Evolutionary conservation across 1,140 invertebrate genomes (phyloP).

Genomic region (Apis laboriosa): DNA sequence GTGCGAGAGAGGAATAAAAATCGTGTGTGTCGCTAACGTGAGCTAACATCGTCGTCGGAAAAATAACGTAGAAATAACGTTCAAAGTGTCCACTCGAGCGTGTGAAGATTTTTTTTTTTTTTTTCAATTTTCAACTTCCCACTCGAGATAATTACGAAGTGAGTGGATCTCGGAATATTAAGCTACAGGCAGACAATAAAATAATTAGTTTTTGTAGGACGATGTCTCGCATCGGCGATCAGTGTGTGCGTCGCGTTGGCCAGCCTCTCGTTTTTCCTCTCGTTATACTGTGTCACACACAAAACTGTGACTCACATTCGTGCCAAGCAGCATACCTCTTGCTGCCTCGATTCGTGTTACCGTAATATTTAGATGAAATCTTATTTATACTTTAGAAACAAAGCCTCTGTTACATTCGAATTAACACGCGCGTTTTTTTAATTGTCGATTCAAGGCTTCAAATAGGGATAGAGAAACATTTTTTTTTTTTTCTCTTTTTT

Average conservation of each 20-base stretch:
- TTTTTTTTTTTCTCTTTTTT: not conserved
- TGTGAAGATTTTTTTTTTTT: slow-evolving; percentile 19
- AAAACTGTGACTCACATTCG: slow-evolving; percentile 29
- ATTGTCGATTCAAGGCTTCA: slow-evolving; percentile 1
- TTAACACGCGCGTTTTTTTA: slow-evolving; percentile 8
- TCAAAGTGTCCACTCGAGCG: slow-evolving; percentile 3
- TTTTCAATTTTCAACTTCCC: not conserved
- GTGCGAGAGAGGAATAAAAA: not conserved
- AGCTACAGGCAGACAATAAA: not conserved
- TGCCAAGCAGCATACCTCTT: not conserved
- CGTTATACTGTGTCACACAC: slow-evolving; percentile 25
- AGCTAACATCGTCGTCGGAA: not conserved
- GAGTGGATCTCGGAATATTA: slow-evolving; percentile 14
- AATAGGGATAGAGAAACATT: not conserved
- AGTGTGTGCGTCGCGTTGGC: slow-evolving; percentile 14
- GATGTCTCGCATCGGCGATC: slow-evolving; percentile 54
- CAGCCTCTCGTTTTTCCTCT: slow-evolving; percentile 37
- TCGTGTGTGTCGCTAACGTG: not conserved
- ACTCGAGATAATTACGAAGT: not conserved
- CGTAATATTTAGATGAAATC: slow-evolving; percentile 1
- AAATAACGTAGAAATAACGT: not conserved
- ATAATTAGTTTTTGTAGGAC: not conserved
- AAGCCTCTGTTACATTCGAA: slow-evolving; percentile 9
- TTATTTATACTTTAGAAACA: not conserved
- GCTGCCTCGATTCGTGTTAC: slow-evolving; percentile 5